Percentiles rank a stretch among this genome's conserved stretches.
Evolutionary conservation across 2,113 vertebrate species (phyloP).

Genomic region (Dasyprocta punctata): DNA sequence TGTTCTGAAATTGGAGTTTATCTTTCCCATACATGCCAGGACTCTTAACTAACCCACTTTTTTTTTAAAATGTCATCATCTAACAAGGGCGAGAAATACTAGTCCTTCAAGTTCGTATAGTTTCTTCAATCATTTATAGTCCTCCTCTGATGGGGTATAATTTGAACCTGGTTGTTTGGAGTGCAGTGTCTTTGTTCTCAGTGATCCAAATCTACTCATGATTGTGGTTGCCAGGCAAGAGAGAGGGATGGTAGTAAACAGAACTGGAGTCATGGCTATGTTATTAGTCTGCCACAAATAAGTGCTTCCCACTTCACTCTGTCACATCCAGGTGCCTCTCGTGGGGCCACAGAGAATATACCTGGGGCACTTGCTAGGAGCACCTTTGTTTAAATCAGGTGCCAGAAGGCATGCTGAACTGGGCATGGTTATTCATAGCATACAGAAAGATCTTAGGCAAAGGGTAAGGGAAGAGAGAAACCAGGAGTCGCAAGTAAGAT

Average conservation of each 20-base stretch:
- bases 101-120: slow-evolving; percentile 57
- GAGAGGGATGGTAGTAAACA: background rate
- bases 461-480: background rate
- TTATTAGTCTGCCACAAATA: slow-evolving; percentile 36
- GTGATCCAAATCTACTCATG: slow-evolving; percentile 59
- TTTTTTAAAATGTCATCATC: slow-evolving; percentile 31
- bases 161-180: slow-evolving; percentile 62
- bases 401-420: background rate
- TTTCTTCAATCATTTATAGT: slow-evolving; percentile 30
- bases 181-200: slow-evolving; percentile 54
- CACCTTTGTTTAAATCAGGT: background rate
- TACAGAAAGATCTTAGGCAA: slow-evolving; percentile 24
- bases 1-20: slow-evolving; percentile 21
- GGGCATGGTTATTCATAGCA: background rate
- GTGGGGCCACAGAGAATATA: background rate
- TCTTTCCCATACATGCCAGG: background rate
- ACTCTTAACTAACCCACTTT: slow-evolving; percentile 36
- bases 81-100: slow-evolving; percentile 67
- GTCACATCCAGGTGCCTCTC: background rate
- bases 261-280: slow-evolving; percentile 9
- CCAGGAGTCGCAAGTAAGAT: slow-evolving; percentile 25
- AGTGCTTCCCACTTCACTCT: slow-evolving; percentile 12
- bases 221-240: slow-evolving; percentile 17
- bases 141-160: slow-evolving; percentile 52
- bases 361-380: background rate